Evolutionary conservation across 2,888 invertebrate genomes (phyloP), one percentile per base, ranked within the genome.

Genomic region (Thecocarcelia acutangulata): DNA sequence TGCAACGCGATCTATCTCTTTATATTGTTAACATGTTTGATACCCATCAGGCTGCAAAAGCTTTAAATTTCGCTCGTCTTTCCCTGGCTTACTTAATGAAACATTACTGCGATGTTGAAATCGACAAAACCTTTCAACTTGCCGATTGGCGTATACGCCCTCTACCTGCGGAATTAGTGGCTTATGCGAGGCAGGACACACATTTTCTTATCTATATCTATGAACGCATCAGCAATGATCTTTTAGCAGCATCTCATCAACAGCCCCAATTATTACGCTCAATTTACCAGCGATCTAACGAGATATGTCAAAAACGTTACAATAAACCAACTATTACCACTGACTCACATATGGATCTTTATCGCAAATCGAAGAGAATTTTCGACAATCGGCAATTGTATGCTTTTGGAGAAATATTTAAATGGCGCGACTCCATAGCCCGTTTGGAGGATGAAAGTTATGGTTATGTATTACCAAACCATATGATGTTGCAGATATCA

Each of bases 11-110:
- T 92, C 94, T 99, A 73, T 96, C 97, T 0, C 89, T 99, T 1
- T 99, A 99, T 89, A 91, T 99, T 2, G 98, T 99, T 0, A 98
- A 98, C 85, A 93, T 99, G 94, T 98, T 99, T 89, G 99, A 99
- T 90, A 99, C 99, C 0, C 94, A 97, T 88, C 95, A 96, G 88
- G 98, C 98, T 0, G 95, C 97, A 0, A 93, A 94, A 84, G 92
- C 93, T 2, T 92, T 99, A 0, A 93, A 93, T 24, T 92, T 95
- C 81, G 91, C 94, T 0, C 93, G 94, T 15, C 91, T 95, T 1
- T 97, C 97, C 3, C 91, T 97, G 63, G 94, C 96, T 0, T 94
- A 94, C 89, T 92, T 99, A 44, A 92, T 99, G 42, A 92, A 94
- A 86, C 92, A 92, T 66, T 98, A 96, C 89, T 97, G 98, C 88